phyloP scores from a whole-genome alignment of 2,888 invertebrate genomes.

The Cepaea hortensis region DNA sequence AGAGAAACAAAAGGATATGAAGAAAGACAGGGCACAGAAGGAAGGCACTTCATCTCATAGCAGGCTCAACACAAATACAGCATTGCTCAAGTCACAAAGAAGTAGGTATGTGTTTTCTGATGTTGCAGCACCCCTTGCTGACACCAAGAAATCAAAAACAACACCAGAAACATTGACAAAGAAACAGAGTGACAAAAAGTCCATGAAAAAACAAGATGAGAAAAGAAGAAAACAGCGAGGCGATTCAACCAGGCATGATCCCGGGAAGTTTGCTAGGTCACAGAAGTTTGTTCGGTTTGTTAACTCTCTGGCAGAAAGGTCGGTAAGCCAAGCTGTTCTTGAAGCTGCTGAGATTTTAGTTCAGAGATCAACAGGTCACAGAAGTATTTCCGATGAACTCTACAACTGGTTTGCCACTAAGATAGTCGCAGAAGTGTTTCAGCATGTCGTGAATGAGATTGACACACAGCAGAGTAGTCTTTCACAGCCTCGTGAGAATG shows the following conservation, averaged over 20 bases:
- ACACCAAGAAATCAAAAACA: slow-evolving; percentile 50
- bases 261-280: slow-evolving; percentile 4
- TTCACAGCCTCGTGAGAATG: slow-evolving; percentile 10
- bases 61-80: neutral
- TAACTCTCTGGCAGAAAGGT: slow-evolving; percentile 40
- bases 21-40: neutral
- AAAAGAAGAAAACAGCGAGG: neutral
- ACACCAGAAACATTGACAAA: neutral
- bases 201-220: slow-evolving; percentile 23
- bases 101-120: slow-evolving; percentile 46
- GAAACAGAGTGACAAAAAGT: neutral
- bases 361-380: neutral
- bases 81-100: slow-evolving; percentile 26
- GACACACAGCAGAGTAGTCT: neutral
- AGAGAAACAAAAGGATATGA: neutral
- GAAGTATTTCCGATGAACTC: slow-evolving; percentile 48
- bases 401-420: slow-evolving; percentile 55
- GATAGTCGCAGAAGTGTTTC: slow-evolving; percentile 54
- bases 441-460: slow-evolving; percentile 49
- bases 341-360: slow-evolving; percentile 42
- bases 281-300: slow-evolving; percentile 40
- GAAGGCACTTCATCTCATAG: neutral
- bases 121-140: slow-evolving; percentile 32
- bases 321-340: slow-evolving; percentile 37
- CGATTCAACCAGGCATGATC: neutral